phyloP scores from a whole-genome alignment of 1,140 invertebrate species.

The Cyclina sinensis region DNA sequence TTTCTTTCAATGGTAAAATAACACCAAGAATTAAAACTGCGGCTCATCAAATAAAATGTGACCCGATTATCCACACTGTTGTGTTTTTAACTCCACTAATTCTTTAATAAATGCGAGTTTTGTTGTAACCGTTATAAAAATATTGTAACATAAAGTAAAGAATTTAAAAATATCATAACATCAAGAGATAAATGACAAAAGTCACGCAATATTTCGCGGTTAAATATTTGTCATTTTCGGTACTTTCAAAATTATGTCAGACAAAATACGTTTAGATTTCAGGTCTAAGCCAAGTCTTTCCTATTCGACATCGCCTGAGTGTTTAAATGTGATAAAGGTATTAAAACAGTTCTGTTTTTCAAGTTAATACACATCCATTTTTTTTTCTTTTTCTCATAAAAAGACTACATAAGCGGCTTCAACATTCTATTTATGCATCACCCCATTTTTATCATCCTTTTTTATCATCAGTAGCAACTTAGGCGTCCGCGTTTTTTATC shows the following conservation, averaged over 20 bases:
- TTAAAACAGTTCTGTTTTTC: too few relatives aligned
- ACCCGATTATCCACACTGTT: slow-evolving; percentile 48
- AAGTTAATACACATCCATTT: too few relatives aligned
- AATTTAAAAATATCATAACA: not conserved
- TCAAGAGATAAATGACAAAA: not conserved
- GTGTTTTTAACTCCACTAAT: slow-evolving; percentile 24
- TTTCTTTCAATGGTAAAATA: slow-evolving; percentile 13
- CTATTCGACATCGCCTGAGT: too few relatives aligned
- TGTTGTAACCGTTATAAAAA: slow-evolving; percentile 25
- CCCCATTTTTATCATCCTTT: not conserved
- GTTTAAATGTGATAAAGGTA: too few relatives aligned
- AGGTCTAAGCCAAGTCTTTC: too few relatives aligned
- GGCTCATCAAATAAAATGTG: slow-evolving; percentile 18
- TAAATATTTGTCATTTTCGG: too few relatives aligned
- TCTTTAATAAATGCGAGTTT: not conserved
- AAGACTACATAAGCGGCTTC: too few relatives aligned
- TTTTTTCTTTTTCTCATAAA: too few relatives aligned
- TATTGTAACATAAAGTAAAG: slow-evolving; percentile 4
- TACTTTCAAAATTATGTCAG: too few relatives aligned
- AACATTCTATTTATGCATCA: not conserved
- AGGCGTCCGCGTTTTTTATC: not conserved
- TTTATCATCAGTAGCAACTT: not conserved
- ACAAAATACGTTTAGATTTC: too few relatives aligned
- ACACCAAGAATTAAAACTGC: slow-evolving; percentile 8
- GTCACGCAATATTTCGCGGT: too few relatives aligned